Conservation (phyloP, 1,140 invertebrate genomes). For the Euura lappo region DNA sequence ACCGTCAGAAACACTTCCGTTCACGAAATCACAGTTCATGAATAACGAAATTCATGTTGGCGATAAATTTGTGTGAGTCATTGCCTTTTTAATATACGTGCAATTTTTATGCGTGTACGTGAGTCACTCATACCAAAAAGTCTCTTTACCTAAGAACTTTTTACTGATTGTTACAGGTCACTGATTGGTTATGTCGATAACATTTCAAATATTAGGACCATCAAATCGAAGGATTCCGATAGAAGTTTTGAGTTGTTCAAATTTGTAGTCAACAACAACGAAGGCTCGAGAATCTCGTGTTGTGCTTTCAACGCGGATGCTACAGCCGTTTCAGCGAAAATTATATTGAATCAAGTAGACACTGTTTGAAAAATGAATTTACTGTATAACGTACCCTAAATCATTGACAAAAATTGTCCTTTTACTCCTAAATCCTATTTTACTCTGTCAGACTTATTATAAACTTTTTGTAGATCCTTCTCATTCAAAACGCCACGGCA, state of each 20-base stretch:
- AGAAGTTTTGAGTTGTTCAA: not conserved
- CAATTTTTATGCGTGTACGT: too few species aligned
- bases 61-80: not conserved
- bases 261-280: not conserved
- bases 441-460: too few species aligned
- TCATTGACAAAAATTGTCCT: too few species aligned
- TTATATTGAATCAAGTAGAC: not conserved
- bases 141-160: not conserved
- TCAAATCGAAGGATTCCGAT: not conserved
- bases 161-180: not conserved
- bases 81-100: not conserved
- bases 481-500: too few species aligned
- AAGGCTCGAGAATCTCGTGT: not conserved
- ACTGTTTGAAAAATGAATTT: not conserved
- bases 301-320: not conserved
- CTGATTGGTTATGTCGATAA: not conserved
- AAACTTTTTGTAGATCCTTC: too few species aligned
- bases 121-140: not conserved
- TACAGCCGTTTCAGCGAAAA: not conserved
- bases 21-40: not conserved
- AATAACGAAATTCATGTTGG: conserved; percentile 1
- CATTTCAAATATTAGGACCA: not conserved
- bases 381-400: too few species aligned
- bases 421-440: too few species aligned
- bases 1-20: not conserved